These are phyloP conservation scores for Chiroxiphia lanceolata DNA, from an alignment of 2,797 vertebrate species.

Conservation along the genomic window DNA sequence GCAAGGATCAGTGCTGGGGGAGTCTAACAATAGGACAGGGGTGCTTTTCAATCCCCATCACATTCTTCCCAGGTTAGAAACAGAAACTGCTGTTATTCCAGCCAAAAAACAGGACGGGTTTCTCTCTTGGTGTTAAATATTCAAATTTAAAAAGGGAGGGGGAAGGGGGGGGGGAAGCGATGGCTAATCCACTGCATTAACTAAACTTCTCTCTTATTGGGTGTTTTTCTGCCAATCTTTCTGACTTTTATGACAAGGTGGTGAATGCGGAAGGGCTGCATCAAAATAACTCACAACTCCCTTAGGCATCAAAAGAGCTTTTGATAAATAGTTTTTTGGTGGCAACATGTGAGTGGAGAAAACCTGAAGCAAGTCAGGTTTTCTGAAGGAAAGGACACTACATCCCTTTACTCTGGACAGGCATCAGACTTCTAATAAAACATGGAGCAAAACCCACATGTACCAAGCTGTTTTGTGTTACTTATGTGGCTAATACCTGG, in stretches of 20 bases:
- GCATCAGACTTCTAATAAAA: background rate
- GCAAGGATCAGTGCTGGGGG: slow-evolving; percentile 81
- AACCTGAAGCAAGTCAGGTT: background rate
- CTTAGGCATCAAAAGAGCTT: slow-evolving; percentile 1
- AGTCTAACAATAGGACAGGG: slow-evolving; percentile 81
- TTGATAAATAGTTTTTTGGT: background rate
- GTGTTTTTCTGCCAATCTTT: slow-evolving; percentile 27
- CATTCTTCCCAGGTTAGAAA: slow-evolving; percentile 88
- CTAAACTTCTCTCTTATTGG: slow-evolving; percentile 28
- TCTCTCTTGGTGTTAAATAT: slow-evolving; percentile 77
- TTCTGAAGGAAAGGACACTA: background rate
- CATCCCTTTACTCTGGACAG: background rate
- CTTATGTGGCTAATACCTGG: background rate
- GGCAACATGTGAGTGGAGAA: background rate
- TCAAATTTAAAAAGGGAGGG: slow-evolving; percentile 67
- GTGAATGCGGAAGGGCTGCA: background rate
- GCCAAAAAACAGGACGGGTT: slow-evolving; percentile 72
- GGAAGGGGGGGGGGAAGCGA: background rate
- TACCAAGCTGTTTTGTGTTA: background rate
- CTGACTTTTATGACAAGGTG: slow-evolving; percentile 4
- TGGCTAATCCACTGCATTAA: slow-evolving; percentile 56
- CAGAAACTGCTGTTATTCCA: slow-evolving; percentile 82
- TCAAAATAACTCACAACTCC: background rate
- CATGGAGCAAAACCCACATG: background rate
- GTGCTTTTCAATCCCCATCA: slow-evolving; percentile 79